A percentile compares a stretch with the other conserved stretches of the same genome.
Conservation (phyloP, 2,113 vertebrate genomes). For the Fregata magnificens region DNA sequence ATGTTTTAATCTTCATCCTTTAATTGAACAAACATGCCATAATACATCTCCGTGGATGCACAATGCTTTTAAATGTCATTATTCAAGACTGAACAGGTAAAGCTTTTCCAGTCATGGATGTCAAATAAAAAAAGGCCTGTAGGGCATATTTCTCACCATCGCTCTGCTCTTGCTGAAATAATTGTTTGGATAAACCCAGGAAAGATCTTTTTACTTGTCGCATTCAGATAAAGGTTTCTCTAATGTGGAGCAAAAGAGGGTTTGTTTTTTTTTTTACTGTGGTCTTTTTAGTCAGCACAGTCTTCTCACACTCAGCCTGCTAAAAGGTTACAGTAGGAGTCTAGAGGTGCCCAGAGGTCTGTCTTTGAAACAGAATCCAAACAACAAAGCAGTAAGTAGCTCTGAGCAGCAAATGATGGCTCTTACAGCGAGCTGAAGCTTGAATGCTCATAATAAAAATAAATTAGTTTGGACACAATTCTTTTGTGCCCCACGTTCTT, state of each 20-base stretch:
- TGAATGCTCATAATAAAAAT: background rate
- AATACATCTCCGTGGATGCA: background rate
- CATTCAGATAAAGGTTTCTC: background rate
- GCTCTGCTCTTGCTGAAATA: background rate
- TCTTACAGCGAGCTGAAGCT: background rate
- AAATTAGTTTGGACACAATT: background rate
- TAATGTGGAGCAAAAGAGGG: background rate
- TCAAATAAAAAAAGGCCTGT: background rate
- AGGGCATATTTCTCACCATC: background rate
- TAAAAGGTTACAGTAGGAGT: background rate
- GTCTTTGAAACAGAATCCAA: background rate
- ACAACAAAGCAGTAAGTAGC: background rate
- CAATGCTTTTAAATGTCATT: background rate
- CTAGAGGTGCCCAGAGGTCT: background rate
- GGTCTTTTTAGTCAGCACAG: background rate
- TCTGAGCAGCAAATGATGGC: background rate
- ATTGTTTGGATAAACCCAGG: background rate
- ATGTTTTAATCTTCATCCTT: background rate
- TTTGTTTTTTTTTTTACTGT: background rate
- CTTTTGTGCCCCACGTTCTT: background rate
- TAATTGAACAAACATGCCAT: background rate
- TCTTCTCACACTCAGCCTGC: background rate
- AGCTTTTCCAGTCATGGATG: background rate
- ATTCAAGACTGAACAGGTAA: slow-evolving; percentile 5
- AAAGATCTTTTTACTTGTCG: background rate